Base-by-base conservation (phyloP, 2,888 invertebrate genomes). In the Pemphredon lugubris region DNA sequence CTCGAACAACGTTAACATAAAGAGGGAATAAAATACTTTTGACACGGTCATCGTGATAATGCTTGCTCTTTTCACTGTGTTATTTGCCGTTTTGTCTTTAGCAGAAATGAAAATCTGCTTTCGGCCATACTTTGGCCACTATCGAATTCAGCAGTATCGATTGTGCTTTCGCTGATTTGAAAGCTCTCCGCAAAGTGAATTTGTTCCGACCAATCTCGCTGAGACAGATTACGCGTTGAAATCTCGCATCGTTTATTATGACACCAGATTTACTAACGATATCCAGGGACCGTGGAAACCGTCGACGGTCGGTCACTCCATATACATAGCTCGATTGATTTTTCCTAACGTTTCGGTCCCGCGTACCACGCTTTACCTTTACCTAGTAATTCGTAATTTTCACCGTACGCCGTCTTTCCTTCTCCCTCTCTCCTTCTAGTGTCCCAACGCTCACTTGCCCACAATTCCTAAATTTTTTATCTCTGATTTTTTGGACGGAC, bases 1-100 rank as follows among this genome's bases (percentile, higher is more conserved):
- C 91, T 93, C 93, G 89, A 94, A 90, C 89, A 94, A 91, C 85
- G 92, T 93, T 90, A 94, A 91, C 89, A 93, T 88, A 91, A 94
- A 92, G 90, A 94, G 91, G 90, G 92, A 93, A 92, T 92, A 92
- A 91, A 92, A 93, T 91, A 93, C 90, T 87, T 91, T 90, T 90
- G 91, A 91, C 84, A 90, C 90, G 90, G 90, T 91, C 93, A 93
- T 93, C 88, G 86, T 89, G 88, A 83, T 75, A 73, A 74, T n/a
- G n/a, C n/a, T n/a, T n/a, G 26, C 7, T 5, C 7, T 61, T 11
- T 54, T 72, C 72, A 78, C 71, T 74, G 78, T 64, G 58, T 77
- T 74, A 73, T 78, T 77, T 78, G 81, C 73, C 75, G 81, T 82
- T 82, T 79, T 75, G 75, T 80, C 79, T 81, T 80, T 73, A 81